These are phyloP conservation scores for Pantherophis guttatus DNA, from an alignment of 2,113 vertebrate genomes.

Conservation along the genomic window DNA sequence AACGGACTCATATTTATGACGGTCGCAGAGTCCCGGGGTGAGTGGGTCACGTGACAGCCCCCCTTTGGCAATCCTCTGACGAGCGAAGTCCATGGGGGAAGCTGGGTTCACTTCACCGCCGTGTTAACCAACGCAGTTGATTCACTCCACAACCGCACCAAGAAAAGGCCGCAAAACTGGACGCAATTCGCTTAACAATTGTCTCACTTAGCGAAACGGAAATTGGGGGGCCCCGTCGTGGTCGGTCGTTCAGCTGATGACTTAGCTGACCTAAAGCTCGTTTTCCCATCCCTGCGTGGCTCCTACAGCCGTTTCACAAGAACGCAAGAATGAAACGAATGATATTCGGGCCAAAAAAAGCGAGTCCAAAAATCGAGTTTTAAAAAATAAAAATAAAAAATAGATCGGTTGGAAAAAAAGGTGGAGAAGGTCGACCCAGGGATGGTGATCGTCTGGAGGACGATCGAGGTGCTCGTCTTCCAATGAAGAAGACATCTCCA, in stretches of 20 bases:
- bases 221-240: too few species aligned
- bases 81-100: background rate
- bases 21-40: too few species aligned
- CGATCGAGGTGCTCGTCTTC: background rate
- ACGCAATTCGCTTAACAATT: too few species aligned
- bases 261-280: background rate
- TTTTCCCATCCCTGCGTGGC: fast-evolving
- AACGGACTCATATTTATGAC: too few species aligned
- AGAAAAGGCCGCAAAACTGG: background rate
- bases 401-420: background rate
- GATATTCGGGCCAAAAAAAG: too few species aligned
- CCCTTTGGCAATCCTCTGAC: too few species aligned
- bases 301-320: background rate
- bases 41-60: fast-evolving
- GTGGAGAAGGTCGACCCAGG: background rate
- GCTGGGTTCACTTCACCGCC: fast-evolving
- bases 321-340: background rate
- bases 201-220: too few species aligned
- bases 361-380: background rate
- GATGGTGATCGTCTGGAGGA: background rate
- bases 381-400: too few species aligned
- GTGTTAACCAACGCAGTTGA: background rate
- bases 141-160: background rate
- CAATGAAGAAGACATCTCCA: background rate
- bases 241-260: background rate